Conservation (phyloP, 2,797 vertebrate genomes). For the Pipistrellus pipistrellus region DNA sequence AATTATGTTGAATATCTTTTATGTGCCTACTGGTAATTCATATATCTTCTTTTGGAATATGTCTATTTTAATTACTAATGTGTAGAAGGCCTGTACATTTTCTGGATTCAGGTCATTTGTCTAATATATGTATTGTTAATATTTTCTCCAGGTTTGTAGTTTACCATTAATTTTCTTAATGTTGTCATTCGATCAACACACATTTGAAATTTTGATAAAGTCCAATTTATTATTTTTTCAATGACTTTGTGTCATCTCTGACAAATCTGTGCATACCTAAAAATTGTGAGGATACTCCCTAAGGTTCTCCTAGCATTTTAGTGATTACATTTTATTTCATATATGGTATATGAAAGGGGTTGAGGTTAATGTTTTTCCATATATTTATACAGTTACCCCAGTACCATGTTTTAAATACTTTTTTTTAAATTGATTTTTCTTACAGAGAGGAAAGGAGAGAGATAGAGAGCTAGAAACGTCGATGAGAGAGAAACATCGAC, state of each 20-base stretch:
- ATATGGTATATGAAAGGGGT: background rate
- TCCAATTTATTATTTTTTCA: background rate
- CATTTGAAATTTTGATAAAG: slow-evolving; percentile 23
- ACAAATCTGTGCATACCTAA: background rate
- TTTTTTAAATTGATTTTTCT: background rate
- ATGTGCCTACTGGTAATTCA: background rate
- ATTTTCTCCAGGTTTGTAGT: background rate
- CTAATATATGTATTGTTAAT: background rate
- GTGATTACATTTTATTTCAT: background rate
- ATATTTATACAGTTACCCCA: background rate
- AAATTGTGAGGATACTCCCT: background rate
- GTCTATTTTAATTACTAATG: slow-evolving; percentile 49
- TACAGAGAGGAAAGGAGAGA: no score
- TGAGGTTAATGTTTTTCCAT: background rate
- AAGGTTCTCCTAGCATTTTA: background rate
- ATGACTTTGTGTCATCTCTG: background rate
- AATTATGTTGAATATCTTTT: background rate
- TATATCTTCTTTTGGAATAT: background rate
- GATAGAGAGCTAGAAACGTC: no score
- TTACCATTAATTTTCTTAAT: slow-evolving; percentile 53
- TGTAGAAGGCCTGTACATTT: slow-evolving; percentile 1
- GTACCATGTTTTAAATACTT: background rate
- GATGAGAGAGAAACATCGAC: no score
- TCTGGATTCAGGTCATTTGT: slow-evolving; percentile 29
- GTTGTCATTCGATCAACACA: slow-evolving; percentile 15